A percentile compares a stretch with the other conserved stretches of the same genome.
Conservation (phyloP, 2,797 vertebrate species). For the Myoxocephalus aenaeus region DNA sequence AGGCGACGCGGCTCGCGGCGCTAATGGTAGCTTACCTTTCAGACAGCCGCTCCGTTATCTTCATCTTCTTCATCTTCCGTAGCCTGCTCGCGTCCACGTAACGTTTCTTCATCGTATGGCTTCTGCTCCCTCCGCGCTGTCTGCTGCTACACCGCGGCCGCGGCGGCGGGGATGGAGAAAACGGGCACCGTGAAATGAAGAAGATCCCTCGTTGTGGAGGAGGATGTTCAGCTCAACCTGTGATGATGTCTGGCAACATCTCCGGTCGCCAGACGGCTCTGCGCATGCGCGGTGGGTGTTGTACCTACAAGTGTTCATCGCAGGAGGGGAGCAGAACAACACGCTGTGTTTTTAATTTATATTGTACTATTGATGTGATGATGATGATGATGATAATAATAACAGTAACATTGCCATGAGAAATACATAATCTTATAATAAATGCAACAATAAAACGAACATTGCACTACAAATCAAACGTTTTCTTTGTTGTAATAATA, state of each 20-base stretch:
- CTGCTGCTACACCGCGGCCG: conserved; percentile 42
- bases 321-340: conserved; percentile 66
- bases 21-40: conserved; percentile 80
- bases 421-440: neutral
- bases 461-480: neutral
- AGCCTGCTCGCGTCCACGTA: conserved; percentile 85
- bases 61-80: conserved; percentile 86
- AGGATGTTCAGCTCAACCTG: conserved; percentile 63
- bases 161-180: neutral
- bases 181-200: conserved; percentile 6
- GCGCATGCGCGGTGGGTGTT: conserved; percentile 74
- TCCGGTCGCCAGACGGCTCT: neutral
- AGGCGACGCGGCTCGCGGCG: conserved; percentile 29
- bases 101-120: conserved; percentile 88
- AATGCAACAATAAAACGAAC: neutral
- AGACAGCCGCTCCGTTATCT: conserved; percentile 85
- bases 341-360: neutral
- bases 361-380: neutral
- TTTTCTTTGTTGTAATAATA: neutral
- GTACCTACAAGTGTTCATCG: conserved; percentile 60
- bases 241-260: conserved; percentile 60
- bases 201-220: conserved; percentile 34
- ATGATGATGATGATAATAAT: neutral
- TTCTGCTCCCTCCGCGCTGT: conserved; percentile 59
- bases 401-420: neutral